A percentile compares a stretch with the other conserved stretches of the same genome.
These are phyloP conservation scores for Elephantulus edwardii DNA, from an alignment of 2,113 vertebrate genomes.

Conservation along the genomic window DNA sequence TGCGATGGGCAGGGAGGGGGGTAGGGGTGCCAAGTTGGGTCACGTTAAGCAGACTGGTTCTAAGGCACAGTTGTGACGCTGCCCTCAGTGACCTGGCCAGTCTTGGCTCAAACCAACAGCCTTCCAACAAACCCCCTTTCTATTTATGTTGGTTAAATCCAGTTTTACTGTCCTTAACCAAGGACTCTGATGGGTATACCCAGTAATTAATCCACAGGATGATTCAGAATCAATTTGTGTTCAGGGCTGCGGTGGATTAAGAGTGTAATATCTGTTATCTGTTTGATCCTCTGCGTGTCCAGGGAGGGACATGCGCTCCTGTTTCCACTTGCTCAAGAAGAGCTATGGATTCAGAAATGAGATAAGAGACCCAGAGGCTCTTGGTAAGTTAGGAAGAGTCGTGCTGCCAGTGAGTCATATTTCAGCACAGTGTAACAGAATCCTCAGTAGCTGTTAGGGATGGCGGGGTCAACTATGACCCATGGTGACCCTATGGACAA, in stretches of 20 bases:
- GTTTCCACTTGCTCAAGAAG: neutral
- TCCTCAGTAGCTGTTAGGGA: no score
- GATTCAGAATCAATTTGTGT: conserved; percentile 37
- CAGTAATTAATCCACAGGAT: conserved; percentile 38
- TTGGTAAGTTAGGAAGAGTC: neutral
- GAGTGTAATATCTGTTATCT: conserved; percentile 26
- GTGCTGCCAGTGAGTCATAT: neutral
- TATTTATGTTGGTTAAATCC: neutral
- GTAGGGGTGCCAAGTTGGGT: neutral
- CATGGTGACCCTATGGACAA: no score
- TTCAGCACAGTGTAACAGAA: neutral
- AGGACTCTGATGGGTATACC: neutral
- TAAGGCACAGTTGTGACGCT: neutral
- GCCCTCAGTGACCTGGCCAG: neutral
- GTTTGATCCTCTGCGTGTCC: neutral
- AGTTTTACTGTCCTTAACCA: conserved; percentile 21
- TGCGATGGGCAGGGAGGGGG: no score
- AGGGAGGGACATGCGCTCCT: neutral
- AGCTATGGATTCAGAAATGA: neutral
- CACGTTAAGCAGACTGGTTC: neutral
- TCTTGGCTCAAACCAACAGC: neutral
- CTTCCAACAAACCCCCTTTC: neutral
- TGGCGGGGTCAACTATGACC: no score
- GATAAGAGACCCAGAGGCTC: neutral
- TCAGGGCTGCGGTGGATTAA: conserved; percentile 29